Base-by-base conservation (phyloP, 2,888 invertebrate genomes). In the Diachrysia chrysitis region DNA sequence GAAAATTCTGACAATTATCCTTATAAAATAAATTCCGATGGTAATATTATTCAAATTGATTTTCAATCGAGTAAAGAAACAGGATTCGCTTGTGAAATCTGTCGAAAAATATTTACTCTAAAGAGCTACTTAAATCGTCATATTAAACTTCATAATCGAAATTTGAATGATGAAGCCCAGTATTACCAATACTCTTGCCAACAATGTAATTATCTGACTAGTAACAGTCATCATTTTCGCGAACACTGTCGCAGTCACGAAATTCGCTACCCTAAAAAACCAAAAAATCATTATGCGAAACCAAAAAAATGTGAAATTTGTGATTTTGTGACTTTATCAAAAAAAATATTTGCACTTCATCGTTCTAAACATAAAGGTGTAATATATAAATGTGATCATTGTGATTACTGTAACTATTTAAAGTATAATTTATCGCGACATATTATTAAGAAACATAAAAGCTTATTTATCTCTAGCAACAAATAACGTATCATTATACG, bases 21-120 rank as follows among this genome's bases (percentile, higher is more conserved):
- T 19, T 23, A 58, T 21, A 51, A 16, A 14, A 37, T 58, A 48
- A 54, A 63, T 57, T n/a, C 67, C 4, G 9, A 21, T 0, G 59
- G n/a, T 19, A 57, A 74, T 35, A 37, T 6, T 14, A 16, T 53
- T n/a, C 42, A 9, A 54, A 76, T 80, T 17, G 60, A 61, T 21
- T 21, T 25, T 17, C 17, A 37, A 2, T 48, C 69, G 25, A 32
- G 48, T 6, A 64, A 69, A 4, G 62, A 69, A n/a, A 73, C 58
- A 48, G 32, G 53, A 3, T 62, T 53, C 23, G 48, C 56, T 32
- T 72, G 79, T 51, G 58, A 67, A 23, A 25, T 56, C 10, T 70
- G 71, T 68, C 9, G 59, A 3, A 63, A 16, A 0, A 56, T 37
- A 32, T 65, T 69, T 48, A 25, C 0, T 16, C 0, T 1, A 1